phyloP scores from a whole-genome alignment of 2,113 vertebrate species.

The Indri indri region DNA sequence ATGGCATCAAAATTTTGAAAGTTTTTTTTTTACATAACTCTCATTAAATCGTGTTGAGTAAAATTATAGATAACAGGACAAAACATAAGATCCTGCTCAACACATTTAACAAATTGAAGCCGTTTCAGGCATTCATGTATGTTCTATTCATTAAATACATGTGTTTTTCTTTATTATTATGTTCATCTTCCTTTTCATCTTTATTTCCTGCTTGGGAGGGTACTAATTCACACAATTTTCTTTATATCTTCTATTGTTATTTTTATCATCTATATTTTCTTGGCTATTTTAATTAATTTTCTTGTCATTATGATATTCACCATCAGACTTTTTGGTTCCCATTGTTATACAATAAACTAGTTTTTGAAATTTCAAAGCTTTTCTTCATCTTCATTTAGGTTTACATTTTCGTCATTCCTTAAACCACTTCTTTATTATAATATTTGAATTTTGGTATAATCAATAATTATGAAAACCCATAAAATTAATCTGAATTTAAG shows the following conservation, averaged over 20 bases:
- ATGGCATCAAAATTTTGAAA: neutral
- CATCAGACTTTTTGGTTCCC: neutral
- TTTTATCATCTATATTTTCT: neutral
- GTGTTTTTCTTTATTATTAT: neutral
- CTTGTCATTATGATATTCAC: neutral
- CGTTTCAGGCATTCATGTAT: neutral
- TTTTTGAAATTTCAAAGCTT: conserved; percentile 21
- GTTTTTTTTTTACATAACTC: neutral
- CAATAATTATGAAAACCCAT: neutral
- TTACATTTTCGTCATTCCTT: neutral
- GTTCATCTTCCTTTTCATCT: neutral
- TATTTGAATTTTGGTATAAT: neutral
- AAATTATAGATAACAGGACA: neutral
- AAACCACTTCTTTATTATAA: neutral
- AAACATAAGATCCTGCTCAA: neutral
- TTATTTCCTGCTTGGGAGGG: neutral
- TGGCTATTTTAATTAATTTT: neutral
- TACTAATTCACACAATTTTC: neutral
- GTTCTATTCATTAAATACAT: neutral
- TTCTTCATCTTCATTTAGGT: neutral
- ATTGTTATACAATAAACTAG: neutral
- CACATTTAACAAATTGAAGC: neutral
- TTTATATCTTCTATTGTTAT: neutral
- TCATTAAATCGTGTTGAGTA: neutral
- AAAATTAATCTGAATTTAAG: conserved; percentile 19